These are phyloP conservation scores for Theonella swinhoei DNA, from an alignment of 37 sponge, comb jelly and placozoan genomes.

Conservation along the genomic window DNA sequence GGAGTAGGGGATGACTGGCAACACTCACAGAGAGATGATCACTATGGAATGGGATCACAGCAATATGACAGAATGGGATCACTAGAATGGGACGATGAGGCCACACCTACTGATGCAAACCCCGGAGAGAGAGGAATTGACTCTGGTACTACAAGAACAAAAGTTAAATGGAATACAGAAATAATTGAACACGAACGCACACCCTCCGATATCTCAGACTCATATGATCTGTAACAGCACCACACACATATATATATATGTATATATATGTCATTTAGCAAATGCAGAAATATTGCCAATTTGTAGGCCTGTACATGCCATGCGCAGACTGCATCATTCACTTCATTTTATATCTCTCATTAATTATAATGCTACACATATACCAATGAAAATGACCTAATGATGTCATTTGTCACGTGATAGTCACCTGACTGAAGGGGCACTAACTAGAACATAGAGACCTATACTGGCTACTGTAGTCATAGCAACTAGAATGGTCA, in stretches of 20 bases:
- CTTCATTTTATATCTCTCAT: too few species aligned
- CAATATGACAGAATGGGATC: not conserved
- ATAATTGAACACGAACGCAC: constrained; percentile 6
- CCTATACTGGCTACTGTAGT: constrained; percentile 28
- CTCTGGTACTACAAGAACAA: not conserved
- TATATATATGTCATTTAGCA: not conserved
- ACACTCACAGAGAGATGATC: not conserved
- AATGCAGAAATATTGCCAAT: too few species aligned
- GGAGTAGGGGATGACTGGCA: not conserved
- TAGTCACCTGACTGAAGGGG: not conserved
- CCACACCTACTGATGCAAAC: not conserved
- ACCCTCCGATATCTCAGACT: constrained; percentile 1
- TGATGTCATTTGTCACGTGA: not conserved
- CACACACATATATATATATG: not conserved
- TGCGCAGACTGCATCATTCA: too few species aligned
- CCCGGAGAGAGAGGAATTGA: not conserved
- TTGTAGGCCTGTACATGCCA: too few species aligned
- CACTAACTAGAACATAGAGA: constrained; percentile 13
- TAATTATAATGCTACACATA: too few species aligned
- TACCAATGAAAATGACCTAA: too few species aligned
- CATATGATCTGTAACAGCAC: not conserved
- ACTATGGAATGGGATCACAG: not conserved
- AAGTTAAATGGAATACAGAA: constrained; percentile 8
- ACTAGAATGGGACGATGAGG: not conserved
- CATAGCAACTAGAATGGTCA: not conserved